Evolutionary conservation across 1,140 invertebrate genomes (phyloP).

Genomic region (Drusus annulatus): DNA sequence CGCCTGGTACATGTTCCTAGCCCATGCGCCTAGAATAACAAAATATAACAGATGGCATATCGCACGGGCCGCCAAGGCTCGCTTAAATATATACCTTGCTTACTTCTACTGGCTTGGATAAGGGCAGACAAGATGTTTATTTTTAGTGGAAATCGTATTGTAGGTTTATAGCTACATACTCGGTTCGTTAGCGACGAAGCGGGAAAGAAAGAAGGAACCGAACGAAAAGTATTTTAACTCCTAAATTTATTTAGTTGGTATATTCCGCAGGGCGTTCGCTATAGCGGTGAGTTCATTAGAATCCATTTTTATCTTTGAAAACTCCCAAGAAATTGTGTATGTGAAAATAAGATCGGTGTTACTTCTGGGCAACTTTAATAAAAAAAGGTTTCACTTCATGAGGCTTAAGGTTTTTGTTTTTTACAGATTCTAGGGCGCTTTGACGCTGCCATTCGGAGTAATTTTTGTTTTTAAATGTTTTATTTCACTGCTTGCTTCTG

Average conservation of each 20-base stretch:
- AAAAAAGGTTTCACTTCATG: slow-evolving; percentile 38
- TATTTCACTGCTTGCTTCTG: no score
- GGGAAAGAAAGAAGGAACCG: slow-evolving; percentile 29
- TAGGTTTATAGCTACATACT: slow-evolving; percentile 8
- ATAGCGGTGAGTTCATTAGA: slow-evolving; percentile 48
- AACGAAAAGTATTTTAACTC: slow-evolving; percentile 55
- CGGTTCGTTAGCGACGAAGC: slow-evolving; percentile 53
- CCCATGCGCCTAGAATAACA: slow-evolving; percentile 58
- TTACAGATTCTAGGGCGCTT: neutral
- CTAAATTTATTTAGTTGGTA: slow-evolving; percentile 54
- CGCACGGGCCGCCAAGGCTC: slow-evolving; percentile 47
- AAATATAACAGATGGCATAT: slow-evolving; percentile 59
- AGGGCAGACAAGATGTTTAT: slow-evolving; percentile 29
- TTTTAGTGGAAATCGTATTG: slow-evolving; percentile 27
- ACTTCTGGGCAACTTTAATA: slow-evolving; percentile 38
- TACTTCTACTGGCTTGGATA: neutral
- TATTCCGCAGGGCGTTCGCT: slow-evolving; percentile 25
- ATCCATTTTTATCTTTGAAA: slow-evolving; percentile 48
- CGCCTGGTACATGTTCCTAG: slow-evolving; percentile 50
- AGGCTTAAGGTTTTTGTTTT: slow-evolving; percentile 41
- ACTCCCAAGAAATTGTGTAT: slow-evolving; percentile 43
- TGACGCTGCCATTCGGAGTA: slow-evolving; percentile 6
- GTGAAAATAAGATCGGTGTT: slow-evolving; percentile 33
- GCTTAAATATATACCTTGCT: slow-evolving; percentile 28
- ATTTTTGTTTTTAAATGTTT: slow-evolving; percentile 10